Conservation (phyloP, 2,888 invertebrate genomes). For the Lissocephala sabroskyi region DNA sequence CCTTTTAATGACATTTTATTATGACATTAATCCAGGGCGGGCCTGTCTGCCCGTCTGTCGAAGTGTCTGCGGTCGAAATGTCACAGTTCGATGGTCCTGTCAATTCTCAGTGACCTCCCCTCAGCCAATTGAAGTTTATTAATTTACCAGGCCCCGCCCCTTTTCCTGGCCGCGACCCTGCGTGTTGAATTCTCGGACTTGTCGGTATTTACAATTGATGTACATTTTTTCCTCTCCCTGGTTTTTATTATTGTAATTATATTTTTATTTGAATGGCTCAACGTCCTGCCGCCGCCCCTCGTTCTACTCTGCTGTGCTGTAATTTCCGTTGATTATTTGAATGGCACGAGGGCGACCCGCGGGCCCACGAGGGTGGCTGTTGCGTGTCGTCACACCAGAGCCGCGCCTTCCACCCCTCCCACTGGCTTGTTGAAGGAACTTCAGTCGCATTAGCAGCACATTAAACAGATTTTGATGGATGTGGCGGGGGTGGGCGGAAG, state of each 20-base stretch:
- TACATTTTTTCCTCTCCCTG: conserved; percentile 67
- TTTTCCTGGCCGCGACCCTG: neutral
- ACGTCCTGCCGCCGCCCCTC: too few species aligned
- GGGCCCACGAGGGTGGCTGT: conserved; percentile 13
- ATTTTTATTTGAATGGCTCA: conserved; percentile 34
- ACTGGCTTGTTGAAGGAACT: conserved; percentile 26
- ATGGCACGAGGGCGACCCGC: conserved; percentile 10
- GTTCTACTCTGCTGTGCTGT: neutral
- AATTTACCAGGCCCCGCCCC: conserved; percentile 38
- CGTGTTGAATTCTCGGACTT: conserved; percentile 11
- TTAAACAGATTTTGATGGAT: conserved; percentile 43
- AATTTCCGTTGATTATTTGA: conserved; percentile 12
- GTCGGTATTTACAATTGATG: conserved; percentile 64
- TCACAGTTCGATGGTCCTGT: neutral
- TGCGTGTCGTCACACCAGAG: conserved; percentile 34
- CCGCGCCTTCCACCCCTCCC: conserved; percentile 6
- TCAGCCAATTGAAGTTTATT: conserved; percentile 59
- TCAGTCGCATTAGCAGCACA: conserved; percentile 45
- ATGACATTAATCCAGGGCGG: conserved; percentile 56
- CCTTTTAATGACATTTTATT: conserved; percentile 58
- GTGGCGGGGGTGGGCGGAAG: neutral
- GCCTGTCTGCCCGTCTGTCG: conserved; percentile 4
- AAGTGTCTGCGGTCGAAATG: conserved; percentile 21
- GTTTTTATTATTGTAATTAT: conserved; percentile 66
- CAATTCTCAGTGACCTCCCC: neutral